Percentiles rank a stretch among this genome's conserved stretches.
phyloP scores from a whole-genome alignment of 2,888 invertebrate species.

The Thera britannica region DNA sequence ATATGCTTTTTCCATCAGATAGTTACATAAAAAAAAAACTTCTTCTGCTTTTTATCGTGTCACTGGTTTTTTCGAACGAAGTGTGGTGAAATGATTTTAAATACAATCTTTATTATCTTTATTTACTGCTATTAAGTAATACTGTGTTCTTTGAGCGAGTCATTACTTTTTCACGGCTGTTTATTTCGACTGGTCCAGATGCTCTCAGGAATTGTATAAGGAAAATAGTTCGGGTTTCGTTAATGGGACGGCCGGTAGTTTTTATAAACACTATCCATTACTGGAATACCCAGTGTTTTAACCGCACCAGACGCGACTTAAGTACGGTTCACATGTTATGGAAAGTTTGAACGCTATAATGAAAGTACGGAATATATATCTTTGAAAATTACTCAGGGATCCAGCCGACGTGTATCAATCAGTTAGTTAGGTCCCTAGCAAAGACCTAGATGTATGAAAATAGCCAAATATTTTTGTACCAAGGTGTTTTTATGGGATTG shows the following conservation, averaged over 20 bases:
- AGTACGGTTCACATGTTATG: background rate
- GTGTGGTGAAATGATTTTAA: no score
- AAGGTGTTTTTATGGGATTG: no score
- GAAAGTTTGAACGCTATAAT: background rate
- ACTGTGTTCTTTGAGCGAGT: constrained; percentile 28
- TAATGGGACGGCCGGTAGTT: constrained; percentile 31
- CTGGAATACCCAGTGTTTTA: constrained; percentile 14
- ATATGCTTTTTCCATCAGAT: no score
- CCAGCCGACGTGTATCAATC: no score
- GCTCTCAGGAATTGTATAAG: constrained; percentile 36
- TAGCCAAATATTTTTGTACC: no score
- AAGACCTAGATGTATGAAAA: no score
- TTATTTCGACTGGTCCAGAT: constrained; percentile 34
- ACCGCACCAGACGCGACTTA: background rate
- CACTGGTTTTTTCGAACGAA: no score
- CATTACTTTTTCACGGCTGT: constrained; percentile 37
- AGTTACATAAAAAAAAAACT: no score
- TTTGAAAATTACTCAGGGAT: no score
- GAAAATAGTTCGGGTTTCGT: constrained; percentile 31
- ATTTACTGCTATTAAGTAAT: background rate
- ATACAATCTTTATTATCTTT: background rate
- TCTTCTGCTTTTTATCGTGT: no score
- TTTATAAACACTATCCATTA: constrained; percentile 37
- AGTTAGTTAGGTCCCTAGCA: no score
- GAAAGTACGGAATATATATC: background rate